Conservation (phyloP, 2,113 vertebrate genomes). For the Notothenia rossii region DNA sequence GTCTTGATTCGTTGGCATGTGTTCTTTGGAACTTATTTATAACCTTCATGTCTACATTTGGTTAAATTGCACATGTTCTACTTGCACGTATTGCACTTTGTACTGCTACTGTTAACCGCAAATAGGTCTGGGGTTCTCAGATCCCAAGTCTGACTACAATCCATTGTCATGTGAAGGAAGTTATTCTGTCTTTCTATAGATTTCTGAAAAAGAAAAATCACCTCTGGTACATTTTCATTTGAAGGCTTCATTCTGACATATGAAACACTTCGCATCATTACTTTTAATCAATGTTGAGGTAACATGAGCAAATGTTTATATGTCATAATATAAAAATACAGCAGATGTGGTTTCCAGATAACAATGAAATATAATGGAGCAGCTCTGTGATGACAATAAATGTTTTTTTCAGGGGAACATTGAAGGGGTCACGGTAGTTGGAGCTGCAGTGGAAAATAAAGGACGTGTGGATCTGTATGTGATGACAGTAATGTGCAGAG, state of each 20-base stretch:
- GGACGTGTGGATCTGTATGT: neutral
- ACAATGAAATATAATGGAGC: constrained; percentile 8
- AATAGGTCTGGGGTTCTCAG: neutral
- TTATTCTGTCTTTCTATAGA: neutral
- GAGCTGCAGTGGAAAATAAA: constrained; percentile 32
- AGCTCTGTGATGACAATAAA: neutral
- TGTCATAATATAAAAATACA: neutral
- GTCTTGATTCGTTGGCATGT: too few species aligned
- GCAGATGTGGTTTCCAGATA: constrained; percentile 6
- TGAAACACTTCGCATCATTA: neutral
- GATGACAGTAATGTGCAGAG: neutral
- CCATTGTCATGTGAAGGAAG: too few species aligned
- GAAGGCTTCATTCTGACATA: too few species aligned
- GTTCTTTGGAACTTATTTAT: too few species aligned
- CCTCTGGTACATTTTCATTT: neutral
- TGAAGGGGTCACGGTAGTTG: neutral
- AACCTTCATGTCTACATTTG: too few species aligned
- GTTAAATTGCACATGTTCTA: too few species aligned
- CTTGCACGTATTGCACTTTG: too few species aligned
- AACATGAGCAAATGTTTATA: neutral
- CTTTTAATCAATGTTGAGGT: neutral
- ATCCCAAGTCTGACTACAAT: neutral
- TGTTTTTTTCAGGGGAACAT: neutral
- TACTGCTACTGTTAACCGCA: too few species aligned
- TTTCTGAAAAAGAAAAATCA: neutral